Conservation (phyloP, 2,888 invertebrate genomes). For the Lasioglossum villosulum region DNA sequence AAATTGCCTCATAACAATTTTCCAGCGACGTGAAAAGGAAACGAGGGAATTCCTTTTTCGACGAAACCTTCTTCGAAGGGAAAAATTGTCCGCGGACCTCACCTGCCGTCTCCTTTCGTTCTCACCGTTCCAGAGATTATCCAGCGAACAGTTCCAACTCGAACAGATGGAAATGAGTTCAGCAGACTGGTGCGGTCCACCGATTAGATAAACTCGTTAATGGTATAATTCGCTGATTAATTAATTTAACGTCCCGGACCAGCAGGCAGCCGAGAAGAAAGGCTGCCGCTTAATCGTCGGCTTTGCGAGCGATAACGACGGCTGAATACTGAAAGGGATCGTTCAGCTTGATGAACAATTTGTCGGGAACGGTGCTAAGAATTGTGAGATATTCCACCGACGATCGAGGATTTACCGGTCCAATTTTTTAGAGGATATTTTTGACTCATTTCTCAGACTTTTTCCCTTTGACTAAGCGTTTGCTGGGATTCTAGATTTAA, state of each 20-base stretch:
- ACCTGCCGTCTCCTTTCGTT: background rate
- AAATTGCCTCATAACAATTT: constrained; percentile 23
- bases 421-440: background rate
- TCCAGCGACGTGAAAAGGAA: background rate
- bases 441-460: background rate
- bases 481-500: background rate
- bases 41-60: background rate
- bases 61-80: background rate
- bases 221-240: constrained; percentile 53
- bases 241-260: constrained; percentile 43
- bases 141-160: constrained; percentile 2
- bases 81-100: constrained; percentile 21
- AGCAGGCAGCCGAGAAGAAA: constrained; percentile 15
- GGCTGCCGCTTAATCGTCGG: constrained; percentile 27
- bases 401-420: background rate
- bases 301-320: constrained; percentile 31
- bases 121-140: constrained; percentile 15
- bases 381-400: background rate
- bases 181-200: constrained; percentile 20
- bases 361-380: constrained; percentile 10
- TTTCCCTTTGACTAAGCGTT: background rate
- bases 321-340: constrained; percentile 10
- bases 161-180: constrained; percentile 46
- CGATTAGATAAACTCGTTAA: constrained; percentile 56
- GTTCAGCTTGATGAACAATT: constrained; percentile 8